Evolutionary conservation across 1,140 invertebrate genomes (phyloP).

Genomic region (Drosophila sproati): DNA sequence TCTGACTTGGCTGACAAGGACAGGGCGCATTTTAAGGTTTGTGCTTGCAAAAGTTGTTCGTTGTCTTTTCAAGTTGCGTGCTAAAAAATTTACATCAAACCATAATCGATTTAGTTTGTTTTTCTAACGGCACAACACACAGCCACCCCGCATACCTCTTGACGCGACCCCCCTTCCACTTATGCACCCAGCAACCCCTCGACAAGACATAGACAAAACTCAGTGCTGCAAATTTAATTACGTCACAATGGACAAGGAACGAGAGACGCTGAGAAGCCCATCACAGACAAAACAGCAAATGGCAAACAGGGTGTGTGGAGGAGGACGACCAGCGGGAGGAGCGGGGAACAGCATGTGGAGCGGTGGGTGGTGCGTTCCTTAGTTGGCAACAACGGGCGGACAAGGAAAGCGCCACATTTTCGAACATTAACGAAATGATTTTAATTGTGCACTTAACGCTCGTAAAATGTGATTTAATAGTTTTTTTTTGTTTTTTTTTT

Average conservation of each 20-base stretch:
- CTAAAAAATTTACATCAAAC: slow-evolving; percentile 54
- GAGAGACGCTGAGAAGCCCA: not conserved
- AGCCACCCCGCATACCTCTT: too few relatives aligned
- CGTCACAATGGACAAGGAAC: slow-evolving; percentile 47
- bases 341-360: not conserved
- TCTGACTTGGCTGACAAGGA: not conserved
- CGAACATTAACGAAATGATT: slow-evolving; percentile 79
- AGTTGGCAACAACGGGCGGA: not conserved
- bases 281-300: slow-evolving; percentile 10
- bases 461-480: slow-evolving; percentile 83
- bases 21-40: not conserved
- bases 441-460: slow-evolving; percentile 83
- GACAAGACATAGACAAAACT: not conserved
- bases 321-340: not conserved
- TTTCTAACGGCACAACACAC: not conserved
- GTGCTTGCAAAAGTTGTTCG: slow-evolving; percentile 1
- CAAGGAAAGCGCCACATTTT: slow-evolving; percentile 69
- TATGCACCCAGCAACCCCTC: too few relatives aligned
- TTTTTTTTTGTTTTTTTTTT: slow-evolving; percentile 35
- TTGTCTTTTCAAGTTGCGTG: slow-evolving; percentile 7
- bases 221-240: slow-evolving; percentile 70
- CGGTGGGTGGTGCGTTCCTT: not conserved
- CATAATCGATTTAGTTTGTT: slow-evolving; percentile 71
- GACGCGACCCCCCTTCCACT: not conserved
- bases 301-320: not conserved